These are phyloP conservation scores for Noctua janthina DNA, from an alignment of 2,888 invertebrate genomes.

Conservation along the genomic window DNA sequence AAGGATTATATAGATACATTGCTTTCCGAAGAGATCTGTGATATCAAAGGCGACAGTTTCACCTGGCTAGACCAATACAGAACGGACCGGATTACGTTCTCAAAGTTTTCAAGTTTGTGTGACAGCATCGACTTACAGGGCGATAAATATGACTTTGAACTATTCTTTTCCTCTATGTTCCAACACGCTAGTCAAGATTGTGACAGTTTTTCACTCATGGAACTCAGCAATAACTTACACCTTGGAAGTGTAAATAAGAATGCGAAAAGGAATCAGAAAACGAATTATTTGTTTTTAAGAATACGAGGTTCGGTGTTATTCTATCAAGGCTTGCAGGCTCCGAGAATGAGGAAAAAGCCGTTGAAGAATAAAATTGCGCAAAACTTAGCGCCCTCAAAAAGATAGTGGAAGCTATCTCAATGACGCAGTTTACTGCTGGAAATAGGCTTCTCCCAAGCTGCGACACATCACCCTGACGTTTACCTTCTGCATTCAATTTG, in stretches of 20 bases:
- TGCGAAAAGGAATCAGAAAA: neutral
- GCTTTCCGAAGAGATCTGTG: neutral
- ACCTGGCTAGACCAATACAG: neutral
- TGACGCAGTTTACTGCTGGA: no score
- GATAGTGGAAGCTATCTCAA: no score
- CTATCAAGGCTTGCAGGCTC: neutral
- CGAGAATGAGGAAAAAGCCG: no score
- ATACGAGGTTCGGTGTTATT: neutral
- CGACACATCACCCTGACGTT: no score
- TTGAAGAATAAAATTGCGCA: no score
- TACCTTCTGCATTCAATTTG: no score
- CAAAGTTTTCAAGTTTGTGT: neutral
- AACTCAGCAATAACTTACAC: neutral
- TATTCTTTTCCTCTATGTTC: neutral
- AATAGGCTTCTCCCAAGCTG: no score
- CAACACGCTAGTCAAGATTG: neutral
- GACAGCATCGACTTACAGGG: neutral
- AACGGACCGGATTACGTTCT: neutral
- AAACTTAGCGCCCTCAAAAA: no score
- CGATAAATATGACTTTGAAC: neutral
- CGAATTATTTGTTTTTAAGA: constrained; percentile 3
- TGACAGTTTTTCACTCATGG: constrained; percentile 1
- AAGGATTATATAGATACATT: neutral
- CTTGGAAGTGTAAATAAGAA: neutral
- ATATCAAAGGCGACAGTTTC: neutral